Base-by-base conservation (phyloP, 2,797 vertebrate genomes). In the Esox masquinongy region DNA sequence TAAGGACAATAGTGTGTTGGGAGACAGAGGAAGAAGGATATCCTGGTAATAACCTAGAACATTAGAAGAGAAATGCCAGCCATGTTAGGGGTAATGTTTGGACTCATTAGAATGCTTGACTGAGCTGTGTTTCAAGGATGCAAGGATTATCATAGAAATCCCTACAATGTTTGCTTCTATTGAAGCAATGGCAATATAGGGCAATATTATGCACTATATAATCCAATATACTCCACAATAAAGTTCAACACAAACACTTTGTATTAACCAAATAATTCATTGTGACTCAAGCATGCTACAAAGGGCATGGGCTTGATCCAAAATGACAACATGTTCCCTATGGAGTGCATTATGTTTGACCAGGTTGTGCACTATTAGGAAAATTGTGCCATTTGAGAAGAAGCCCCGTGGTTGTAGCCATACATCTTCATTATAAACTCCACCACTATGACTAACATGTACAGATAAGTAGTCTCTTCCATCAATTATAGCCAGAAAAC, bases 391-490 rank as follows among this genome's bases (percentile, higher is more conserved):
- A 61, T 61, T 22, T 61, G n/a, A 22, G 34, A 68, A 14, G 19
- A 5, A 19, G 31, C 12, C 16, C 19, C 16, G 17, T 68, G 51
- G 51, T 43, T 66, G 24, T 51, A 1, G 4, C 31, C 34, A 73
- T 79, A 31, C 6, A 66, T 81, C 74, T 70, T 70, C 66, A 81
- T 78, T 73, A 78, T 59, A 12, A 17, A 68, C 12, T 49, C 76
- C 36, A 61, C 15, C 22, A 22, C 24, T 75, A 72, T 68, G 61
- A 77, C 61, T 72, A 68, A 59, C 69, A 76, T 50, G 51, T 47
- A 56, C 56, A 53, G n/a, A 68, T 70, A 69, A 76, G 74, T 49
- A 64, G 34, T 43, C 11, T 68, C 64, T 51, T 72, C 53, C 47
- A 72, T 79, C 70, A 73, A 78, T 81, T 78, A 77, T 39, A 17